Percentiles rank a stretch among this genome's conserved stretches.
phyloP scores from a whole-genome alignment of 2,113 vertebrate species.

The Notiomystis cincta region DNA sequence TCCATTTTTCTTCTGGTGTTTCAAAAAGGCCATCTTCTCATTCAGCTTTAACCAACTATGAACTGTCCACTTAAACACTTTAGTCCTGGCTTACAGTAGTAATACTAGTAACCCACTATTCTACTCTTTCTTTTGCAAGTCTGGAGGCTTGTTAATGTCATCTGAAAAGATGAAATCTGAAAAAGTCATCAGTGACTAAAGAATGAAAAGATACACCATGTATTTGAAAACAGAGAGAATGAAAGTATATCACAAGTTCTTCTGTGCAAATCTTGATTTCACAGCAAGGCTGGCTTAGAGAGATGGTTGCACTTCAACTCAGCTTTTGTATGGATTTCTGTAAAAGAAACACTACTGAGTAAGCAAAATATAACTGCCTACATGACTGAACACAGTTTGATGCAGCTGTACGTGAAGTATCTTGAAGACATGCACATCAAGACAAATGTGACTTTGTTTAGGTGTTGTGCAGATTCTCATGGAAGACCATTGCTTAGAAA shows the following conservation, averaged over 20 bases:
- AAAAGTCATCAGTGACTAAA: neutral
- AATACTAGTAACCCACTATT: neutral
- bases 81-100: neutral
- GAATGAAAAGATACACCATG: neutral
- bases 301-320: neutral
- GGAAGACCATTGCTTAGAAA: neutral
- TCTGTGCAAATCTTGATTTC: neutral
- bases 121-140: neutral
- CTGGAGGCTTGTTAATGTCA: neutral
- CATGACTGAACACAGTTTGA: neutral
- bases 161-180: neutral
- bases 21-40: neutral
- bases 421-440: neutral
- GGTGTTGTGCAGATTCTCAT: neutral
- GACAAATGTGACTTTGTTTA: neutral
- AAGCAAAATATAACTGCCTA: neutral
- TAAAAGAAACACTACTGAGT: neutral
- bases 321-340: neutral
- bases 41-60: neutral
- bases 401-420: neutral
- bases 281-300: neutral
- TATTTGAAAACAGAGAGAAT: neutral
- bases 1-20: neutral
- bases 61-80: neutral
- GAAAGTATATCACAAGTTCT: neutral